Evolutionary conservation across 2,888 invertebrate genomes (phyloP), one percentile per base, ranked within the genome.

Genomic region (Ennomos fuscantarius): DNA sequence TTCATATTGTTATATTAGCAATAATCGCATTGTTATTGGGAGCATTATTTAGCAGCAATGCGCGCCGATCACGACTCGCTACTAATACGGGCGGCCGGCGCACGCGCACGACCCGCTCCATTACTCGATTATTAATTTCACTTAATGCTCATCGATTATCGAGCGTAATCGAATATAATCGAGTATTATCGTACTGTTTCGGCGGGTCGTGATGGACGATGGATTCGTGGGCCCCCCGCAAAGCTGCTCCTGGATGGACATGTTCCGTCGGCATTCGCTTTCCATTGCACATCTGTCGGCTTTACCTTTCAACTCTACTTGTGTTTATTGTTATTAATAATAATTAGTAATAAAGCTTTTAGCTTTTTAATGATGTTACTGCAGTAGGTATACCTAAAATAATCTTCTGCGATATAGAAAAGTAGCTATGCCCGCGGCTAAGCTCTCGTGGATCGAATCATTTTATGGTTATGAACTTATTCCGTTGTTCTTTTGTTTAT

Each of bases 101-200:
- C 84, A 81, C 85, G 81, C 86, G 82, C 86, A 88, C 87, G 88
- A 87, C 77, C 82, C 66, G 78, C 71, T 76, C 81, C 81, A 84
- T 91, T 89, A 87, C 84, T 84, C 86, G 84, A 90, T 88, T 87
- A 91, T 91, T 90, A 89, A 91, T 91, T 90, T 89, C 86, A 87
- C 84, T 90, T 89, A 90, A 88, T 88, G 84, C 82, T 83, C 86
- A 88, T 89, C 86, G 86, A 87, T 89, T 89, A 89, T 86, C 83
- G 82, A 83, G 83, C 82, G 83, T 84, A 85, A 84, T 87, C 57
- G 52, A 57, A 57, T 84, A 87, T 87, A 87, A 88, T 85, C 82
- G 82, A 83, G 84, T 83, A 84, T 84, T 87, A 87, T 88, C 82
- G 84, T 87, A 86, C 80, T 81, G 86, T 86, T 88, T 87, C 79